Base-by-base conservation (phyloP, 2,113 vertebrate species). In the Leptobrachium ailaonicum region DNA sequence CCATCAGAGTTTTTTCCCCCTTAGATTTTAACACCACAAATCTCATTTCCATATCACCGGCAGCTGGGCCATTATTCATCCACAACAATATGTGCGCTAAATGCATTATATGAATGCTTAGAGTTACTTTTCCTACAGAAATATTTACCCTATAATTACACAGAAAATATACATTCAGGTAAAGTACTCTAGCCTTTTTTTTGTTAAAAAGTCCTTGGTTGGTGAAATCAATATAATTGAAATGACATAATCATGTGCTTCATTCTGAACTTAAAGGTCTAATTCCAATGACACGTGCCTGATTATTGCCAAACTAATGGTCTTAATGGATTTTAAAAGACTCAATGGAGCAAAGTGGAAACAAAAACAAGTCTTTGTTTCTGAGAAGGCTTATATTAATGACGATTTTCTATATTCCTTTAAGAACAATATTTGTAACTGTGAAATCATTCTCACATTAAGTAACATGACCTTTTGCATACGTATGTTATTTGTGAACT, bases 31-130 rank as follows among this genome's bases (percentile, higher is more conserved):
- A 20, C 69, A 64, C 44, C 13, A 66, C 72, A 79, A 72, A 73
- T 72, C 69, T 66, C 2, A 72, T 66, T 79, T 72, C 69, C 77
- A 79, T 79, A 79, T 66, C 70, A 72, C n/a, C 44, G 45, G 32
- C 60, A 70, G 67, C 67, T 42, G 66, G 60, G 43, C 70, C 41
- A 70, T 43, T 71, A 47, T 50, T 64, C 71, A 53, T 72, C 64
- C 13, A 32, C 20, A 32, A 72, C 45, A 73, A 79, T 66, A 44
- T 72, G 7, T 71, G 69, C 20, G 66, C 43, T 53, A 66, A 58
- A 79, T 79, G 43, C 68, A 78, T 78, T 71, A 78, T 78, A 70
- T 66, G 60, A 44, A 73, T 43, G 70, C 45, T 72, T 45, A 54
- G 60, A 64, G 43, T 70, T 40, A 50, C 13, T 54, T 66, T 32